Conservation (phyloP, 1,140 invertebrate species). For the Vanessa tameamea region DNA sequence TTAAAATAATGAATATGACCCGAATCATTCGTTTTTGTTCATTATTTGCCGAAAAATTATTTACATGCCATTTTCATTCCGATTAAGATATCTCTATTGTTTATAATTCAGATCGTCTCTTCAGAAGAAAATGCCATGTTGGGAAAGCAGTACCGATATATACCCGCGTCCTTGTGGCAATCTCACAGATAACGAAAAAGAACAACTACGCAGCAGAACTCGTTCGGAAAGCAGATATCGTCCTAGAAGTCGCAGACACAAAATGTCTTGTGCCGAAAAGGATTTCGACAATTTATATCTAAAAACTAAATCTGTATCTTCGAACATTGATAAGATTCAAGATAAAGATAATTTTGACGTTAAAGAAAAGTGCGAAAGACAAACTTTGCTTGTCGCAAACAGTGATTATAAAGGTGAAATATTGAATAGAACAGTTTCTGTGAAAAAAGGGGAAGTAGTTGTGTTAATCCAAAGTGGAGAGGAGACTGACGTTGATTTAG, state of each 20-base stretch:
- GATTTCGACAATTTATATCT: conserved; percentile 87
- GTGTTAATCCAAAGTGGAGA: conserved; percentile 82
- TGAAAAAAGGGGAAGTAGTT: conserved; percentile 88
- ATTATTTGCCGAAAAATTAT: neutral
- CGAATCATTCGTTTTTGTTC: no score
- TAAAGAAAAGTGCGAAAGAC: conserved; percentile 63
- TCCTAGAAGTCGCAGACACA: conserved; percentile 72
- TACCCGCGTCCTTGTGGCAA: conserved; percentile 88
- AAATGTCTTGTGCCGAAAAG: conserved; percentile 82
- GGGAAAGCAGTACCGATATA: conserved; percentile 89
- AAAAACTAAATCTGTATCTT: conserved; percentile 79
- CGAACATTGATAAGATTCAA: conserved; percentile 67
- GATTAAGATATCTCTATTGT: neutral
- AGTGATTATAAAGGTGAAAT: conserved; percentile 83
- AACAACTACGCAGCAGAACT: conserved; percentile 80
- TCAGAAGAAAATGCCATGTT: conserved; percentile 84
- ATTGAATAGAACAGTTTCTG: conserved; percentile 83
- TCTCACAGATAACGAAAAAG: conserved; percentile 87
- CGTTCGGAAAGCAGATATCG: conserved; percentile 81
- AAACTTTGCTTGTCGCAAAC: conserved; percentile 86
- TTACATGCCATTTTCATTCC: neutral
- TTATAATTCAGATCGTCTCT: conserved; percentile 57
- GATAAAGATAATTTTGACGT: conserved; percentile 55
- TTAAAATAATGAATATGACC: no score
- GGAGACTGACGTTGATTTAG: conserved; percentile 75